Base-by-base conservation (phyloP, 2,888 invertebrate genomes). In the Xylota sylvarum region DNA sequence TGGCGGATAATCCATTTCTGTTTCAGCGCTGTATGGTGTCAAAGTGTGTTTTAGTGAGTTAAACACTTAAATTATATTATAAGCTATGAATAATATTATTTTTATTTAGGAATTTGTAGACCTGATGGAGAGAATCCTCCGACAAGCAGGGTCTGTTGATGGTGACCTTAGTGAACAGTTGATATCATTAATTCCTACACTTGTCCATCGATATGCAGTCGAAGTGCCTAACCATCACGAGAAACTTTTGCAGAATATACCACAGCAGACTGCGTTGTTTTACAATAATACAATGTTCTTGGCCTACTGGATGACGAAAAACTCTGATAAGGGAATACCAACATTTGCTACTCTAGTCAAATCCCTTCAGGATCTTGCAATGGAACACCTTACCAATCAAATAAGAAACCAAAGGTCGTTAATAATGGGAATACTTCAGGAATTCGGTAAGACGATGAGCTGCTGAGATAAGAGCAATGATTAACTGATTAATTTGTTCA, bases 211-310 rank as follows among this genome's bases (percentile, higher is more conserved):
- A 89, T 98, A 97, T 91, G 94, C 95, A 78, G 95, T 94, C 55
- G 94, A 97, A 64, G 96, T 97, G 27, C 96, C 97, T 0, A 95
- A 95, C 88, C 94, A 96, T 90, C 98, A 98, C 92, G 95, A 95
- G 90, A 95, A 96, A 89, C 94, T 96, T 88, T 93, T 98, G 77
- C 95, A 96, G 90, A 96, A 95, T 0, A 96, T 98, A 90, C 98
- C 98, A 2, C 97, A 98, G 90, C 97, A 97, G 93, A 90, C 93
- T n/a, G 97, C 97, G 5, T 91, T 98, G 30, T 97, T 97, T 90
- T 96, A 98, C 93, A 98, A 98, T 93, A 98, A 98, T 92, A 98
- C 98, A 91, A 95, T 97, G 95, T 98, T 95, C 90, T 93, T 98
- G 10, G 95, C 96, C 0, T 96, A 97, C 92, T 97, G 96, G 94